These are phyloP conservation scores for Ibidorhyncha struthersii DNA, from an alignment of 2,113 vertebrate species.

Conservation along the genomic window DNA sequence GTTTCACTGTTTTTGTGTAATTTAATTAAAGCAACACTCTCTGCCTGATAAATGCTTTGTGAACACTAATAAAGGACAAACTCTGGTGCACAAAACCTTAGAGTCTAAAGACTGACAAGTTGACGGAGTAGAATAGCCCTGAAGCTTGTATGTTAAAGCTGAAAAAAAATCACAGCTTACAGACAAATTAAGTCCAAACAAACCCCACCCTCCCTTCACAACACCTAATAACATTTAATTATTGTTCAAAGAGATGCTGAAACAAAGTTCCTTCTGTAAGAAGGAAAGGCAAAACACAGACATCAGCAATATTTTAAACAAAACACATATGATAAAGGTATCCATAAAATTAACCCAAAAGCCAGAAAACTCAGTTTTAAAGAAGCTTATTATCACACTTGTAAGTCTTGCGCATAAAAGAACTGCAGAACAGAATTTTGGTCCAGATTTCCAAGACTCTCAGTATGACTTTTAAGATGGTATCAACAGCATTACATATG, in stretches of 20 bases:
- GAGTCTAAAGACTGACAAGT: neutral
- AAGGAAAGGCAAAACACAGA: neutral
- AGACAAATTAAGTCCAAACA: neutral
- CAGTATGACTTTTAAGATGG: neutral
- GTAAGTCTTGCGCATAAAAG: neutral
- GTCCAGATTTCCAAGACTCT: neutral
- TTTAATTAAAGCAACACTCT: neutral
- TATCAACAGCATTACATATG: neutral
- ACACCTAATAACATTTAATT: neutral
- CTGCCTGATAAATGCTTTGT: neutral
- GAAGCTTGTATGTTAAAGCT: neutral
- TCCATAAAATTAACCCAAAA: neutral
- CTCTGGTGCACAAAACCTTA: neutral
- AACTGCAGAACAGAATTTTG: neutral
- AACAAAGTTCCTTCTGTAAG: neutral
- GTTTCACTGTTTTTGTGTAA: neutral
- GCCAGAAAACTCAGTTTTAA: neutral
- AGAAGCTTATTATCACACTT: neutral
- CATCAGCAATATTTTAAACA: neutral
- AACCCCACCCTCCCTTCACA: neutral
- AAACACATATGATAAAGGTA: neutral
- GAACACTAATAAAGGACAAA: neutral
- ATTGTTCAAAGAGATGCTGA: neutral
- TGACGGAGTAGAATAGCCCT: neutral
- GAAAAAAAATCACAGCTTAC: neutral